Percentiles rank a stretch among this genome's conserved stretches.
phyloP scores from a whole-genome alignment of 1,140 invertebrate genomes.

The Lepidostoma basale region DNA sequence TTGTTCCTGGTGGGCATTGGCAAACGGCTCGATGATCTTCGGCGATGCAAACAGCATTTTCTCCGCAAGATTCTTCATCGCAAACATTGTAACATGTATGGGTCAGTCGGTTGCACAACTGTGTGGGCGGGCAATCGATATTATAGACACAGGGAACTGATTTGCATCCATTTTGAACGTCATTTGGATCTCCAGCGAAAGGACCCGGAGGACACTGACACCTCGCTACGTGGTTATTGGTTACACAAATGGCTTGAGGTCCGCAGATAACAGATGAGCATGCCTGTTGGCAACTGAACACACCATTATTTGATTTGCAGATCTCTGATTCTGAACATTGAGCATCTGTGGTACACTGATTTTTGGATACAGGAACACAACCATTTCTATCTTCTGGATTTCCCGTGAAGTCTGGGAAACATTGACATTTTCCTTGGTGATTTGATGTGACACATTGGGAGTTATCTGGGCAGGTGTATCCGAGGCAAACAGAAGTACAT shows the following conservation, averaged over 20 bases:
- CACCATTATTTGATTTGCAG: constrained; percentile 63
- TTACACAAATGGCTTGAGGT: constrained; percentile 81
- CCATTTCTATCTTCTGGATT: constrained; percentile 89
- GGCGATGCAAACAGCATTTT: constrained; percentile 85
- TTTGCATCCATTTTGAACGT: constrained; percentile 73
- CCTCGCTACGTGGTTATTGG: constrained; percentile 85
- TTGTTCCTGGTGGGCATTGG: constrained; percentile 82
- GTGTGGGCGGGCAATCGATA: constrained; percentile 76
- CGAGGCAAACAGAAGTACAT: constrained; percentile 76
- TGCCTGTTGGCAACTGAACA: constrained; percentile 71
- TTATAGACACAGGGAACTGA: constrained; percentile 85
- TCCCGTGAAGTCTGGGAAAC: constrained; percentile 77
- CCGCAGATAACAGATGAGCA: constrained; percentile 80
- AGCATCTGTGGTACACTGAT: constrained; percentile 78
- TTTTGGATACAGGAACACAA: constrained; percentile 71
- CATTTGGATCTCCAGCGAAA: constrained; percentile 83
- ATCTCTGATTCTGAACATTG: constrained; percentile 82
- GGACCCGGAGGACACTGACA: constrained; percentile 87
- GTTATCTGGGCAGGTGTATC: constrained; percentile 82
- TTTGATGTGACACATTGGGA: constrained; percentile 77
- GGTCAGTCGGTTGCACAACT: constrained; percentile 80
- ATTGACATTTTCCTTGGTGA: constrained; percentile 80
- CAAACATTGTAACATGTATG: constrained; percentile 85
- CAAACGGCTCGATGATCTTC: constrained; percentile 82
- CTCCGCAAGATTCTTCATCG: constrained; percentile 80